Conservation (phyloP, 2,797 vertebrate genomes). For the Pseudocheirus occidentalis region DNA sequence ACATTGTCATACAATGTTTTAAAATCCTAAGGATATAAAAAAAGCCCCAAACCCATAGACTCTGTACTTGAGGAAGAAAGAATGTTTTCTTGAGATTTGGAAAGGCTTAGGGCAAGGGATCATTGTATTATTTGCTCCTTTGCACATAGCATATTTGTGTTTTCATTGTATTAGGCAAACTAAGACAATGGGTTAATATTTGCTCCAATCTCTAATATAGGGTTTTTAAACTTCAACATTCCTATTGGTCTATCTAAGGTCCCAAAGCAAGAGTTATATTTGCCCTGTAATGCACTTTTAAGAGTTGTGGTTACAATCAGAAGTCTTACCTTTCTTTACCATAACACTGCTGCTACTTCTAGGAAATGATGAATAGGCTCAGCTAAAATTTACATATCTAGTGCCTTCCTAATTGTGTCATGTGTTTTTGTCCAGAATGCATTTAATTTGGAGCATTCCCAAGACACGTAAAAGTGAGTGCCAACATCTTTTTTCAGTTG, state of each 20-base stretch:
- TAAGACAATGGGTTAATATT: neutral
- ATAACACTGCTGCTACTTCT: neutral
- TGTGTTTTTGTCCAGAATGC: slow-evolving; percentile 58
- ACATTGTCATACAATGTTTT: neutral
- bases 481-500: slow-evolving; percentile 63
- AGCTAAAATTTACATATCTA: slow-evolving; percentile 45
- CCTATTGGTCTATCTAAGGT: neutral
- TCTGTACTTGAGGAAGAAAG: neutral
- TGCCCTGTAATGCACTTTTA: neutral
- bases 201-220: neutral
- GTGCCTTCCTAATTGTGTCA: slow-evolving; percentile 56
- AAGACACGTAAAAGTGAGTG: slow-evolving; percentile 61
- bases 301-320: slow-evolving; percentile 38
- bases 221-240: neutral
- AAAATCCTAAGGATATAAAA: neutral
- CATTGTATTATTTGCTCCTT: neutral
- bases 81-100: neutral
- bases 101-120: neutral
- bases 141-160: neutral
- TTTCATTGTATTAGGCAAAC: neutral
- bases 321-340: slow-evolving; percentile 22
- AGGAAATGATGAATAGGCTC: slow-evolving; percentile 41
- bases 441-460: slow-evolving; percentile 71
- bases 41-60: neutral
- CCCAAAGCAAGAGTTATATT: slow-evolving; percentile 4